phyloP scores from a whole-genome alignment of 2,888 invertebrate genomes.

The Rosalia funebris region DNA sequence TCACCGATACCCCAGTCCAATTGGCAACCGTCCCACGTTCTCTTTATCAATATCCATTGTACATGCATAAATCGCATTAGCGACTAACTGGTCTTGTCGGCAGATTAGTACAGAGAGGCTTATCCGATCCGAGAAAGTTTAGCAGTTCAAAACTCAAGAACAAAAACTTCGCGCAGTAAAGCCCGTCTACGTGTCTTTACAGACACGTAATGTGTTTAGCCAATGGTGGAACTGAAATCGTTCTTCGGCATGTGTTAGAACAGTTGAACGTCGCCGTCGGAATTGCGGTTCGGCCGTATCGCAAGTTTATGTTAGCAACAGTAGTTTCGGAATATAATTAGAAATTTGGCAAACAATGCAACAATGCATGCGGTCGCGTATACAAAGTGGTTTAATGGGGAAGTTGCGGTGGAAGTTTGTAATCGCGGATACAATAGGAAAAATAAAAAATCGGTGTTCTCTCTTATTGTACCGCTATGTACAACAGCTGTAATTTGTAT shows the following conservation, averaged over 20 bases:
- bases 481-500: no score
- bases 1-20: no score
- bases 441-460: no score
- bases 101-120: slow-evolving; percentile 4
- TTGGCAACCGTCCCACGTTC: no score
- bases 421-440: no score
- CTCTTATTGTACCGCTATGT: no score
- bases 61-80: slow-evolving; percentile 14
- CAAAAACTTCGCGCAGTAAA: not conserved
- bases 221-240: not conserved
- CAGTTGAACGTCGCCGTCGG: slow-evolving; percentile 5
- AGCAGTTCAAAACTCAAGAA: slow-evolving; percentile 17
- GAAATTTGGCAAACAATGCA: slow-evolving; percentile 1
- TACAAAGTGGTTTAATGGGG: not conserved
- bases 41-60: no score
- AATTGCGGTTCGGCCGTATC: not conserved
- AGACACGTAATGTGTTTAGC: slow-evolving; percentile 7
- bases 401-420: not conserved
- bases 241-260: not conserved
- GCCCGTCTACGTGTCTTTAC: slow-evolving; percentile 12
- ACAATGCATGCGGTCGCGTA: not conserved
- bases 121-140: slow-evolving; percentile 17
- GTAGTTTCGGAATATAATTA: slow-evolving; percentile 1
- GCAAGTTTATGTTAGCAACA: not conserved
- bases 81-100: slow-evolving; percentile 7